Conservation (phyloP, 2,113 vertebrate species). For the Odocoileus hemionus region DNA sequence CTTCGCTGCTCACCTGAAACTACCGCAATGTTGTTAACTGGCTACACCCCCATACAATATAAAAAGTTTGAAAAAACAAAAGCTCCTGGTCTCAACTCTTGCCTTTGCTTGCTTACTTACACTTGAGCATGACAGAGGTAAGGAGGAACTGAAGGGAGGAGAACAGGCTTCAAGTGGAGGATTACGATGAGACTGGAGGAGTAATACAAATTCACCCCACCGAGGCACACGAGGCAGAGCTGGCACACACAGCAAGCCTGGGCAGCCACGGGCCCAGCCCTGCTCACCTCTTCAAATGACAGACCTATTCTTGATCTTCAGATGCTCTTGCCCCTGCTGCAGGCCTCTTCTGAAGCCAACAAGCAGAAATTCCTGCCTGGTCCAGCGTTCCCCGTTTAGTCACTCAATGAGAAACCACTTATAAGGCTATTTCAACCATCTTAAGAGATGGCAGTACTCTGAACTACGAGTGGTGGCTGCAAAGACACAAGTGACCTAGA, state of each 20-base stretch:
- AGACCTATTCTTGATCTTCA: neutral
- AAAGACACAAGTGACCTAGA: neutral
- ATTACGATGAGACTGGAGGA: neutral
- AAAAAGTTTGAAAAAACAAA: neutral
- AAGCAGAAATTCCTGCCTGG: neutral
- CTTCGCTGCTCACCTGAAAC: neutral
- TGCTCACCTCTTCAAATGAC: neutral
- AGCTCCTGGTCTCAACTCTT: neutral
- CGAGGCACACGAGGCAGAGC: neutral
- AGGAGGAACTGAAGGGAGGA: neutral
- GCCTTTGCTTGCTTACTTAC: neutral
- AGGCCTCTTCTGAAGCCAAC: neutral
- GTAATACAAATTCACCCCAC: neutral
- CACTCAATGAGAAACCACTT: neutral
- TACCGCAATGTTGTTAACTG: neutral
- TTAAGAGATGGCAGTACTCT: neutral
- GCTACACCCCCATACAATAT: neutral
- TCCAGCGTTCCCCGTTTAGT: neutral
- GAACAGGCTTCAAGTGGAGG: neutral
- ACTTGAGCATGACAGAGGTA: neutral
- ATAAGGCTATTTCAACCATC: neutral
- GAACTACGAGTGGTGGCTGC: neutral
- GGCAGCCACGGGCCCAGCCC: neutral
- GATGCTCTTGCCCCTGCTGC: neutral
- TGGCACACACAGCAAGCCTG: neutral